Conservation (phyloP, 2,797 vertebrate species). For the Morelia viridis region DNA sequence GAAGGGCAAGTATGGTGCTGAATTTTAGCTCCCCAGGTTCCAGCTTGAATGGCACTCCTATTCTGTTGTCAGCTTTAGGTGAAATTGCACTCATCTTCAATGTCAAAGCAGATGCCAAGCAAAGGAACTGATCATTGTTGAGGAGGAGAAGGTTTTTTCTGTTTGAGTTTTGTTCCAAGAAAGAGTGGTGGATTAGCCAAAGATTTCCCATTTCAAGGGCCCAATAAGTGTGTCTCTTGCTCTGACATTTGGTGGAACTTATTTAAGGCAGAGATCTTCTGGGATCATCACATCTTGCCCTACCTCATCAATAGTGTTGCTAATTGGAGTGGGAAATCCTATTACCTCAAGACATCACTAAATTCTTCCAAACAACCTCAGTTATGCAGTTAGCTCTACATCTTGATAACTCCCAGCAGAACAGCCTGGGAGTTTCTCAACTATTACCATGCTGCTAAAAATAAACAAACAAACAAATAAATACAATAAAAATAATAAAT, state of each 20-base stretch:
- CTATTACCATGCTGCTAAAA: neutral
- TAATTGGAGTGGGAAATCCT: neutral
- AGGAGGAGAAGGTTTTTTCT: neutral
- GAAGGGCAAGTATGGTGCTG: neutral
- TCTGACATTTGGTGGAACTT: neutral
- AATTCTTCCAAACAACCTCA: neutral
- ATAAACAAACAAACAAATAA: neutral
- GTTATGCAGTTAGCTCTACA: neutral
- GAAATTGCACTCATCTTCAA: neutral
- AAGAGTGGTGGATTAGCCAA: neutral
- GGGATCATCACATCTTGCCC: neutral
- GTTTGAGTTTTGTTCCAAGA: neutral
- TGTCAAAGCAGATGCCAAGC: neutral
- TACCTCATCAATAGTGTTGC: neutral
- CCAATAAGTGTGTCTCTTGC: neutral
- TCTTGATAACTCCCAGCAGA: neutral
- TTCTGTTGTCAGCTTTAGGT: neutral
- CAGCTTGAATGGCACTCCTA: neutral
- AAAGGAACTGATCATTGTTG: neutral
- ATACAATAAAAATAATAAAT: no score
- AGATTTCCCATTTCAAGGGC: neutral
- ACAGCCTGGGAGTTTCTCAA: neutral
- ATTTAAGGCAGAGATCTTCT: neutral
- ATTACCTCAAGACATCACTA: neutral
- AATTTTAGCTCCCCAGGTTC: neutral